These are phyloP conservation scores for Dermatophagoides farinae DNA, from an alignment of 1,140 invertebrate genomes.

Conservation along the genomic window DNA sequence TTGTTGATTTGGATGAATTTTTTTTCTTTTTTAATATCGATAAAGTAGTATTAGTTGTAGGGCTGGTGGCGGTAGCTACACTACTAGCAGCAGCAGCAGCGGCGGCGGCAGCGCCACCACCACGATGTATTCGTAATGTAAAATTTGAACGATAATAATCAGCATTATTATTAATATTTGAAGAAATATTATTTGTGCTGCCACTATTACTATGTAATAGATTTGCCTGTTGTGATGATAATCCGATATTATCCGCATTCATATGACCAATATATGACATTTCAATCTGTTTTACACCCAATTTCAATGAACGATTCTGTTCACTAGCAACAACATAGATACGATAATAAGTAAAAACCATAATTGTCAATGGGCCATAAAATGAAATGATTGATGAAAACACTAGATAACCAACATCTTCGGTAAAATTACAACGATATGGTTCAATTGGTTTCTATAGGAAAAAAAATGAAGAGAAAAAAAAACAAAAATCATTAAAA, in stretches of 20 bases:
- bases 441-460: conserved; percentile 14
- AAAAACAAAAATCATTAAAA: not conserved
- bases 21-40: not conserved
- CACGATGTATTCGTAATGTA: conserved; percentile 67
- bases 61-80: too few species aligned
- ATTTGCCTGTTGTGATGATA: too few species aligned
- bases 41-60: not conserved
- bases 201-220: too few species aligned
- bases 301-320: conserved; percentile 68
- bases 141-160: not conserved
- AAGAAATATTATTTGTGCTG: not conserved
- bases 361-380: conserved; percentile 85
- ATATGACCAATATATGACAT: not conserved
- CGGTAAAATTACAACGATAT: conserved; percentile 61
- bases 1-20: not conserved
- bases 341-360: conserved; percentile 91
- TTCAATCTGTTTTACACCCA: conserved; percentile 37
- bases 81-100: too few species aligned
- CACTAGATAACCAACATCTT: conserved; percentile 69
- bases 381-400: conserved; percentile 93
- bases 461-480: not conserved
- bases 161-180: not conserved
- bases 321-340: conserved; percentile 82
- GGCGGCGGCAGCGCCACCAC: conserved; percentile 30
- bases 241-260: too few species aligned